Evolutionary conservation across 2,888 invertebrate species (phyloP), one percentile per base, ranked within the genome.

Genomic region (Dexiosoma caninum): DNA sequence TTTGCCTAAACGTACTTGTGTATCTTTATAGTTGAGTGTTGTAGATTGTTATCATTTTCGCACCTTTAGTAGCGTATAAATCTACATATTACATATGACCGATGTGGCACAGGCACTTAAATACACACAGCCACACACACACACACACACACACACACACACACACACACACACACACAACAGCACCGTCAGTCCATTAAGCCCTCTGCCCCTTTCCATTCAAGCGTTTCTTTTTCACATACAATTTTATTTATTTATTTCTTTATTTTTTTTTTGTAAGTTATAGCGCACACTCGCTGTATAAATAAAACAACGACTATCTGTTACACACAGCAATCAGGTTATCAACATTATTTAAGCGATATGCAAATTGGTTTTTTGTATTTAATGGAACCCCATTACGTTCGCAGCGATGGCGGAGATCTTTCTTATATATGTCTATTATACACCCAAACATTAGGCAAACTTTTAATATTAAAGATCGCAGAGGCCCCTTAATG

Each of bases 31-130:
- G 72, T 69, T 81, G 81, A 81, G 81, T 77, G 77, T 77, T 75
- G 71, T 78, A 78, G 78, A 81, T 83, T 78, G 82, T 80, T 82
- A 83, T 83, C 80, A 78, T 83, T 83, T 82, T 83, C 82, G 80
- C 83, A 83, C 83, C 83, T 82, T 82, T 80, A 53, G 83, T 81
- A 78, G 76, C 78, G 75, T 81, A 83, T 83, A 83, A 83, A 82
- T 83, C 83, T 81, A 64, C 77, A 81, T 81, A 81, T 81, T 81
- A 81, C 77, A 81, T 77, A 74, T 81, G 81, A 81, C 64, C 81
- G 77, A 74, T 81, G 77, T 69, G 69, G 77, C 69, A 62, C 44
- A 76, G 35, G 57, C 81, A 66, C 71, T 62, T 53, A 76, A 46
- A 62, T 6, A 27, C 46, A 32, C n/a, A n/a, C n/a, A n/a, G n/a